Conservation (phyloP, 2,888 invertebrate species). For the Ophioninae sp. region DNA sequence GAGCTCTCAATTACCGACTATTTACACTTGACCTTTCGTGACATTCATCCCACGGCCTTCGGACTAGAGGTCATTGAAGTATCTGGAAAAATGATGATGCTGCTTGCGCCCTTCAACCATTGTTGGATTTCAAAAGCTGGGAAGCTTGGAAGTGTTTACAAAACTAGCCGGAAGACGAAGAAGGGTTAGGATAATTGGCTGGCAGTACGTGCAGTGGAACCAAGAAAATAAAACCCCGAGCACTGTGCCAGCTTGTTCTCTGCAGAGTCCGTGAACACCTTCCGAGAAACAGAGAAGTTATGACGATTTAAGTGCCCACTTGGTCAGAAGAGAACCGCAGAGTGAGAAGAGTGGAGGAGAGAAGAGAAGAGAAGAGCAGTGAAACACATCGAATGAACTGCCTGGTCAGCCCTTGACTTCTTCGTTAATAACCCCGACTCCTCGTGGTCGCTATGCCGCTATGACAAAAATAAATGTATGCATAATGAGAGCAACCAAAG, state of each 20-base stretch:
- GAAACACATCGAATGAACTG: neutral
- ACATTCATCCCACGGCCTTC: too few species aligned
- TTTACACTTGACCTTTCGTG: too few species aligned
- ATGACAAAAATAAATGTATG: slow-evolving; percentile 3
- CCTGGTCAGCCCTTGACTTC: slow-evolving; percentile 20
- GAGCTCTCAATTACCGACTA: too few species aligned
- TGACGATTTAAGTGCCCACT: slow-evolving; percentile 67
- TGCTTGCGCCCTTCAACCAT: too few species aligned
- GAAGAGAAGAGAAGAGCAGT: neutral
- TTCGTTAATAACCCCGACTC: slow-evolving; percentile 58
- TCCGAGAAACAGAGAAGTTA: slow-evolving; percentile 63
- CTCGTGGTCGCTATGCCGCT: slow-evolving; percentile 46
- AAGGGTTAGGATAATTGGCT: neutral
- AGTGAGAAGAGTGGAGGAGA: neutral
- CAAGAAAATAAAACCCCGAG: slow-evolving; percentile 55
- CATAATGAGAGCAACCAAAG: neutral
- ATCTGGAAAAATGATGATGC: too few species aligned
- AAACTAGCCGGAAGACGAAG: slow-evolving; percentile 8
- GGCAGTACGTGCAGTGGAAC: slow-evolving; percentile 31
- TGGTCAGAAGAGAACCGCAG: slow-evolving; percentile 42
- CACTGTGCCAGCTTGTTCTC: slow-evolving; percentile 31
- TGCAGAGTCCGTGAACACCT: slow-evolving; percentile 49
- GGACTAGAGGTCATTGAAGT: too few species aligned
- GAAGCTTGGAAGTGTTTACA: slow-evolving; percentile 56
- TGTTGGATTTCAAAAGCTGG: too few species aligned